Evolutionary conservation across 1,140 invertebrate species (phyloP).

Genomic region (Hirudo medicinalis): DNA sequence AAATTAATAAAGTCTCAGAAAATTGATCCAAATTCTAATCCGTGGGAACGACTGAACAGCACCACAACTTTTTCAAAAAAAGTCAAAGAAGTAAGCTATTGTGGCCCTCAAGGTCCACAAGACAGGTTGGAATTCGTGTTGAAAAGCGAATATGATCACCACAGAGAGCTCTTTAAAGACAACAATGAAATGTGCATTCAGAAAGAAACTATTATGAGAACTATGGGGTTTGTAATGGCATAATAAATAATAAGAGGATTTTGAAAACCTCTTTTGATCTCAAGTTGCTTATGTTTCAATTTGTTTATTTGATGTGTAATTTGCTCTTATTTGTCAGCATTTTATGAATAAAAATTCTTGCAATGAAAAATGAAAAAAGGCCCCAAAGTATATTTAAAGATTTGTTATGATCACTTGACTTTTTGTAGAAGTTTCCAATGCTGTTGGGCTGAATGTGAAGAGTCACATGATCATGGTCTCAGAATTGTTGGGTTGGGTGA

Average conservation of each 20-base stretch:
- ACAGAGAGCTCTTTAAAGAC: slow-evolving; percentile 34
- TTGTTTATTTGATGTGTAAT: too few relatives aligned
- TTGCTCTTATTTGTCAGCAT: too few relatives aligned
- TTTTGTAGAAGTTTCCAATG: background rate
- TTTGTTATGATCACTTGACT: too few relatives aligned
- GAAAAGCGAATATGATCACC: slow-evolving; percentile 40
- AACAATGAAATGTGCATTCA: slow-evolving; percentile 36
- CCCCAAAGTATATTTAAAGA: too few relatives aligned
- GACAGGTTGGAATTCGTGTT: slow-evolving; percentile 40
- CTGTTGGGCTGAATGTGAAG: background rate
- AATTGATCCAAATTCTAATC: slow-evolving; percentile 23
- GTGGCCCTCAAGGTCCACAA: slow-evolving; percentile 36
- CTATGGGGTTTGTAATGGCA: slow-evolving; percentile 31
- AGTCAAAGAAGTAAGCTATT: slow-evolving; percentile 33
- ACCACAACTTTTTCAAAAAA: slow-evolving; percentile 34
- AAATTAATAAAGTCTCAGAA: too few relatives aligned
- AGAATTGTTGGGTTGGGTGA: background rate
- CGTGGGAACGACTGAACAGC: slow-evolving; percentile 36
- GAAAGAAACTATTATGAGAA: slow-evolving; percentile 34
- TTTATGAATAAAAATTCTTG: too few relatives aligned
- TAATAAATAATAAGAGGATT: too few relatives aligned
- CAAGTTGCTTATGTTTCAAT: too few relatives aligned
- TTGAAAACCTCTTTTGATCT: too few relatives aligned
- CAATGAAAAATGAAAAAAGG: too few relatives aligned
- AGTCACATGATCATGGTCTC: background rate